These are phyloP conservation scores for Anarsia innoxiella DNA, from an alignment of 2,888 invertebrate genomes.

Conservation along the genomic window DNA sequence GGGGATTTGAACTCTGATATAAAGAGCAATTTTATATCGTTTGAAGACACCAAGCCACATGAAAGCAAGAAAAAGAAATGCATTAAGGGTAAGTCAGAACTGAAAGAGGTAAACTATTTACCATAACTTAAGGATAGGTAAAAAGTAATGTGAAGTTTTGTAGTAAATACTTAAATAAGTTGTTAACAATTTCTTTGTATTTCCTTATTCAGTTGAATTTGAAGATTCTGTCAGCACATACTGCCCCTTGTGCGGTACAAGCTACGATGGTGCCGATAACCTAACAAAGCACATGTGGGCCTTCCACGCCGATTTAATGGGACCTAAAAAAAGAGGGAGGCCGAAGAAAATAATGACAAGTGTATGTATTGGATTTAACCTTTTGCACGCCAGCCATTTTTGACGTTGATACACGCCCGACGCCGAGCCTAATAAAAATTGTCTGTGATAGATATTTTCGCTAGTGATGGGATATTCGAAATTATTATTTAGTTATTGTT, in stretches of 20 bases:
- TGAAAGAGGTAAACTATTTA: too few relatives aligned
- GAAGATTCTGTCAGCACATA: conserved; percentile 41
- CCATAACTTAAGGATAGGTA: too few relatives aligned
- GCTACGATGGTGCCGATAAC: conserved; percentile 41
- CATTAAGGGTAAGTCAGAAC: conserved; percentile 35
- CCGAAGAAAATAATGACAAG: conserved; percentile 54
- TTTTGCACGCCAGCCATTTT: too few relatives aligned
- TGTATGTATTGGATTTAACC: too few relatives aligned
- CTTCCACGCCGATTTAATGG: conserved; percentile 53
- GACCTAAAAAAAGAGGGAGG: conserved; percentile 61
- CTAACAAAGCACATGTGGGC: conserved; percentile 59
- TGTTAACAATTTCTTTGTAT: too few relatives aligned
- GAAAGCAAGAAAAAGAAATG: conserved; percentile 34
- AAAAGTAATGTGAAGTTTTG: too few relatives aligned
- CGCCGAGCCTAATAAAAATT: too few relatives aligned
- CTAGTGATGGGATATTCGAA: too few relatives aligned
- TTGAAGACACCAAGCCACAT: conserved; percentile 30
- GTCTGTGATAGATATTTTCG: too few relatives aligned
- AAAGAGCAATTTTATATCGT: conserved; percentile 31
- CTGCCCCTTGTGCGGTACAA: conserved; percentile 52
- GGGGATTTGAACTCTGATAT: too few relatives aligned
- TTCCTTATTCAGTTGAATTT: conserved; percentile 44
- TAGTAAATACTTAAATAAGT: conserved; percentile 3
- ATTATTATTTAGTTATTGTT: too few relatives aligned
- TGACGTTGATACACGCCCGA: too few relatives aligned